phyloP scores from a whole-genome alignment of 2,797 vertebrate species.

The Pteronotus mesoamericanus region DNA sequence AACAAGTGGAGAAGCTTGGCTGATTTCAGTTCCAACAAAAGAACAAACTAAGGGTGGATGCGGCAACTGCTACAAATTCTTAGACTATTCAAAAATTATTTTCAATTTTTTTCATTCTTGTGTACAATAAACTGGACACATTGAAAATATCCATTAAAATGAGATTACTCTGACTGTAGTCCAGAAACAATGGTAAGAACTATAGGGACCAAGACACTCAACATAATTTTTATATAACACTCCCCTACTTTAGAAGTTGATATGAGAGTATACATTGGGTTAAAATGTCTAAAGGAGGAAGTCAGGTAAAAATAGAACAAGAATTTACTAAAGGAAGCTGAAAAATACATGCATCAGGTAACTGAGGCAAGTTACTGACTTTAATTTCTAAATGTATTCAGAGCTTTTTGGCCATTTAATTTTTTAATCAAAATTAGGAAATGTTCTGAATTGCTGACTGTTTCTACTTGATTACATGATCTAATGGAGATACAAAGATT shows the following conservation, averaged over 20 bases:
- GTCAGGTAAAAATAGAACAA: background rate
- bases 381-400: constrained; percentile 5
- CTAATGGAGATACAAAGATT: background rate
- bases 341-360: background rate
- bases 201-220: background rate
- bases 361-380: background rate
- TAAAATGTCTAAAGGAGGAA: background rate
- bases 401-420: background rate
- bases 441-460: background rate
- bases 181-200: background rate
- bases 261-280: background rate
- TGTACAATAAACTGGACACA: background rate
- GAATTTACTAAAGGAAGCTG: background rate
- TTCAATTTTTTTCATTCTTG: background rate
- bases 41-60: background rate
- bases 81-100: background rate
- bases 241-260: background rate
- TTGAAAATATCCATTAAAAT: background rate
- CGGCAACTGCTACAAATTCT: background rate
- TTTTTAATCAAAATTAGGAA: background rate
- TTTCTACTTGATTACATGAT: background rate
- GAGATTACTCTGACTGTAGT: background rate
- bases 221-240: background rate
- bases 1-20: background rate
- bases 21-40: background rate